phyloP scores from a whole-genome alignment of 1,140 invertebrate genomes.

The Acromyrmex charruanus region DNA sequence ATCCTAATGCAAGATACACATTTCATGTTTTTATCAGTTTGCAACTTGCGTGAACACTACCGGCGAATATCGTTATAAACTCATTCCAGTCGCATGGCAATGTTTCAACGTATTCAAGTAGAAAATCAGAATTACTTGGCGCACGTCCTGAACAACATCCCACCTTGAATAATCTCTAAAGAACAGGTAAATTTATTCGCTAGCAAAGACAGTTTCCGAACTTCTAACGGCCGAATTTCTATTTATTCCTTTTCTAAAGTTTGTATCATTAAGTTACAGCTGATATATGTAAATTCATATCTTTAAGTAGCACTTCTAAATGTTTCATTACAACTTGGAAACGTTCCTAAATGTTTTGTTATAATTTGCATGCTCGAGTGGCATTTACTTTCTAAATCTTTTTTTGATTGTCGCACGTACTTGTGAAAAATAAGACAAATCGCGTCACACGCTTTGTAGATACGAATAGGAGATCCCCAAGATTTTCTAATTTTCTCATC shows the following conservation, averaged over 20 bases:
- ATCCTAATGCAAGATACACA: slow-evolving; percentile 32
- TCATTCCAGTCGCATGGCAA: slow-evolving; percentile 30
- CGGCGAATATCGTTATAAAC: slow-evolving; percentile 27
- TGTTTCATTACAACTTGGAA: neutral
- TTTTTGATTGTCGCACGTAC: slow-evolving; percentile 27
- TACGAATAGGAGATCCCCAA: slow-evolving; percentile 2
- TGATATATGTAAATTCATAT: neutral
- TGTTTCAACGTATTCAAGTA: slow-evolving; percentile 20
- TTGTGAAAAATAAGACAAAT: neutral
- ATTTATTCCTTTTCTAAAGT: slow-evolving; percentile 1
- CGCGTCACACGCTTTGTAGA: neutral
- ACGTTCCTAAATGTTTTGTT: neutral
- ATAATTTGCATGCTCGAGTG: slow-evolving; percentile 23
- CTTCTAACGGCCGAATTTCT: neutral
- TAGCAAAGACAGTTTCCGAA: neutral
- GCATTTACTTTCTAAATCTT: slow-evolving; percentile 36
- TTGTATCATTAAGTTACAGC: slow-evolving; percentile 6
- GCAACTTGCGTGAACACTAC: neutral
- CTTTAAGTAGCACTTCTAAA: neutral
- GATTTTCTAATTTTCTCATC: slow-evolving; percentile 61
- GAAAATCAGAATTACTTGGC: slow-evolving; percentile 48
- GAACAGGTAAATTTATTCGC: slow-evolving; percentile 22
- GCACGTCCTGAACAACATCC: slow-evolving; percentile 4
- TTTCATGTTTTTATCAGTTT: slow-evolving; percentile 45
- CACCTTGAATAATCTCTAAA: slow-evolving; percentile 6